These are phyloP conservation scores for Meloidogyne exigua DNA, from an alignment of 1,140 invertebrate species.

Conservation along the genomic window DNA sequence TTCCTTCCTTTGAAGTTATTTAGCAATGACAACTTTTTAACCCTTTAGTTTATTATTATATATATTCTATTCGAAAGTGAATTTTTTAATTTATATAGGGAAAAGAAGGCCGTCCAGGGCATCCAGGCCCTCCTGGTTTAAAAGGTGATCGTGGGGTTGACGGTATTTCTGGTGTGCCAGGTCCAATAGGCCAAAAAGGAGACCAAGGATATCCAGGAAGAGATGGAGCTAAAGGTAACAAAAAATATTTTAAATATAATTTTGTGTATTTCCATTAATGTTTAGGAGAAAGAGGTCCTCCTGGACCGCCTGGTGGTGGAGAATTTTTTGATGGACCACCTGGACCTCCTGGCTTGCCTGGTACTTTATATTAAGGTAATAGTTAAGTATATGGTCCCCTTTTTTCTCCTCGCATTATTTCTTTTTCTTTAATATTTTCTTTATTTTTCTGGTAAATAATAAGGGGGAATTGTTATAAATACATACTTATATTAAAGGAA, in stretches of 20 bases:
- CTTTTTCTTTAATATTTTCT: too few relatives aligned
- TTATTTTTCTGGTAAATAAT: too few relatives aligned
- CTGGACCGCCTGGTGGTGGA: slow-evolving; percentile 61
- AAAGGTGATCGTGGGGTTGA: slow-evolving; percentile 62
- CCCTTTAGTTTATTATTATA: too few relatives aligned
- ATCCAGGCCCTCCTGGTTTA: slow-evolving; percentile 58
- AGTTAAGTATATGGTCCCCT: too few relatives aligned
- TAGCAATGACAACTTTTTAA: too few relatives aligned
- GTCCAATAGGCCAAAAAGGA: slow-evolving; percentile 57
- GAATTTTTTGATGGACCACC: slow-evolving; percentile 61
- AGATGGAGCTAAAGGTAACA: slow-evolving; percentile 41
- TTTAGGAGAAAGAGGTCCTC: slow-evolving; percentile 57
- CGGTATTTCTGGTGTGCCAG: slow-evolving; percentile 59
- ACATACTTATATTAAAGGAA: too few relatives aligned
- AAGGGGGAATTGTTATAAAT: too few relatives aligned
- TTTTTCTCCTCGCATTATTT: too few relatives aligned
- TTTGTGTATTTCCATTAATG: slow-evolving; percentile 37
- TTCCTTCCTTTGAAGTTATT: too few relatives aligned
- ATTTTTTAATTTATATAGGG: slow-evolving; percentile 44
- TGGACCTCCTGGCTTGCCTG: slow-evolving; percentile 59
- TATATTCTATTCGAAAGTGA: too few relatives aligned
- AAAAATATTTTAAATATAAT: slow-evolving; percentile 15
- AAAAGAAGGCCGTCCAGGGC: slow-evolving; percentile 60
- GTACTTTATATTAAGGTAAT: too few relatives aligned
- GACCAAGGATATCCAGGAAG: slow-evolving; percentile 56